A percentile compares a stretch with the other conserved stretches of the same genome.
Conservation (phyloP, 2,113 vertebrate genomes). For the Phalacrocorax aristotelis region DNA sequence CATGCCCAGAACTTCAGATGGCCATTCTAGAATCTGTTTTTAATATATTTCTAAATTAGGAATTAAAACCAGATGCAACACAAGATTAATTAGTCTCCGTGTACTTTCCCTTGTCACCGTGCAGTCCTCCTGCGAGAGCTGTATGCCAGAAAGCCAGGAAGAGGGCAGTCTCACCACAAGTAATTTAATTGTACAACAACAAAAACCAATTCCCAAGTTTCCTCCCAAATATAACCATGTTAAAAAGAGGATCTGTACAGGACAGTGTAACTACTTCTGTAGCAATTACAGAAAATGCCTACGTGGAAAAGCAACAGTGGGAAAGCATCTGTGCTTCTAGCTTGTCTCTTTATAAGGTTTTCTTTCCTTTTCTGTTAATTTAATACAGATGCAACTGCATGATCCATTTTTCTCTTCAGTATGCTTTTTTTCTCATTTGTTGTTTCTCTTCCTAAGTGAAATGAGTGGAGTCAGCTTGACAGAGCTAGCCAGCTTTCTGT, state of each 20-base stretch:
- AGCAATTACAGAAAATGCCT: neutral
- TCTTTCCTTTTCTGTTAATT: neutral
- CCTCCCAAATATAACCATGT: neutral
- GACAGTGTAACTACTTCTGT: neutral
- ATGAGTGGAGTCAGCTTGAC: constrained; percentile 14
- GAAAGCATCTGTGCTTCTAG: neutral
- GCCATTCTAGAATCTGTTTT: neutral
- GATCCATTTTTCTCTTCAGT: neutral
- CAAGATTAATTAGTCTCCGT: neutral
- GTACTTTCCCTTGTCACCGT: neutral
- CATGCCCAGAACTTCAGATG: neutral
- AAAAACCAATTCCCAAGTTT: constrained; percentile 2
- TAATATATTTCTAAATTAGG: neutral
- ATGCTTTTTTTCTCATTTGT: neutral
- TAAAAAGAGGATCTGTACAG: neutral
- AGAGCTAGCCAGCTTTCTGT: constrained; percentile 4
- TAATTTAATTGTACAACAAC: neutral
- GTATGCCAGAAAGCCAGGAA: neutral
- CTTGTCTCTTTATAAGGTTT: neutral
- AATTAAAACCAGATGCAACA: neutral
- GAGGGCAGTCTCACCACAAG: neutral
- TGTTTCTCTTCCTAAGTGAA: neutral
- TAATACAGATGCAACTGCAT: neutral
- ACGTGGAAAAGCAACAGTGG: neutral
- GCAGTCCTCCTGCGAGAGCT: neutral